Evolutionary conservation across 2,888 invertebrate genomes (phyloP).

Genomic region (Nomada hirtipes): DNA sequence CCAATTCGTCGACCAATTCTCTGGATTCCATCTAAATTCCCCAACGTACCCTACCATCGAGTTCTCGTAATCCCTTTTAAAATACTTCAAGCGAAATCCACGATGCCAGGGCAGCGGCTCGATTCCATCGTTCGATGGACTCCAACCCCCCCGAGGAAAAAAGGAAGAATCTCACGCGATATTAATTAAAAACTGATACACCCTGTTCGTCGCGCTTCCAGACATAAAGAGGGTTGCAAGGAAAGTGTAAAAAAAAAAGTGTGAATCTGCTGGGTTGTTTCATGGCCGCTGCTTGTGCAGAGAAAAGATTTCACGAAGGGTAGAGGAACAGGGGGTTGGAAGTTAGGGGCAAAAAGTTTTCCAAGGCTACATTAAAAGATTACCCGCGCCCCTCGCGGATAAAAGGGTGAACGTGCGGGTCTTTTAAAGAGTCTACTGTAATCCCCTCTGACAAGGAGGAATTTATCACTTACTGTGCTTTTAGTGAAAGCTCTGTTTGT

Average conservation of each 20-base stretch:
- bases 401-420: constrained; percentile 57
- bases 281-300: constrained; percentile 24
- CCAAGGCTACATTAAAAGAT: constrained; percentile 62
- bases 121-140: constrained; percentile 13
- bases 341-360: constrained; percentile 57
- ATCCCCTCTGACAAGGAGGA: constrained; percentile 20
- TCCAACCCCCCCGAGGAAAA: neutral
- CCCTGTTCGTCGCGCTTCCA: constrained; percentile 3
- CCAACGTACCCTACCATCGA: neutral
- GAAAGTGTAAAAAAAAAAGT: neutral
- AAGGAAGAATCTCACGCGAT: constrained; percentile 17
- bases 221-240: constrained; percentile 17
- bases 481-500: neutral
- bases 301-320: constrained; percentile 26
- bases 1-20: constrained; percentile 25
- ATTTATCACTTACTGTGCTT: constrained; percentile 18
- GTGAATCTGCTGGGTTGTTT: constrained; percentile 41
- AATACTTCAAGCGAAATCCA: constrained; percentile 34
- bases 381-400: constrained; percentile 56
- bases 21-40: constrained; percentile 25
- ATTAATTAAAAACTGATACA: constrained; percentile 67
- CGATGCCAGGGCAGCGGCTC: neutral
- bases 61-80: constrained; percentile 26
- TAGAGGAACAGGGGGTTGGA: constrained; percentile 6
- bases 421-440: constrained; percentile 52